phyloP scores from a whole-genome alignment of 53 echinoderm and acorn worm genomes.

The Zoroaster sp. region DNA sequence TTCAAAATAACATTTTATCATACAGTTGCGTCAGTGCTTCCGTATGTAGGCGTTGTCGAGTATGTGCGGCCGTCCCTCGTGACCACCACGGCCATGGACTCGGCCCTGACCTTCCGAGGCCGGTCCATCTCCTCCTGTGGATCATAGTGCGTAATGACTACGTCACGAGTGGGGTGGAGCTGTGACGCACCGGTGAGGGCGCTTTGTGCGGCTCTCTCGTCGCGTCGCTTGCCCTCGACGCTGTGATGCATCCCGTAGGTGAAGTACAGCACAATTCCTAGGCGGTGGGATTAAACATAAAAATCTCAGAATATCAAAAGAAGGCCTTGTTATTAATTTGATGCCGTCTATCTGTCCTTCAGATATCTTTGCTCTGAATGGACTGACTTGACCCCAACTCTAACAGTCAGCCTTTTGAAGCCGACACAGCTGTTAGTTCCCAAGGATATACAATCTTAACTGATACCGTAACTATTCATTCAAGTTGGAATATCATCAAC shows the following conservation, averaged over 20 bases:
- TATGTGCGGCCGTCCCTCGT: constrained; percentile 51
- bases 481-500: too few relatives aligned
- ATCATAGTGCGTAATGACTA: constrained; percentile 20
- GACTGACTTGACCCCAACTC: not conserved
- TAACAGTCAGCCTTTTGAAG: not conserved
- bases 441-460: not conserved
- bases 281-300: not conserved
- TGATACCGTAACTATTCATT: too few relatives aligned
- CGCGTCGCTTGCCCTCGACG: constrained; percentile 38
- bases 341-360: too few relatives aligned
- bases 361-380: not conserved
- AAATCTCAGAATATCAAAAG: too few relatives aligned
- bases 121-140: not conserved
- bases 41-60: constrained; percentile 43
- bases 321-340: too few relatives aligned
- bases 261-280: constrained; percentile 48
- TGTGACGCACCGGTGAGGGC: constrained; percentile 1
- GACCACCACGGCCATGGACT: constrained; percentile 52
- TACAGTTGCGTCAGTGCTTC: constrained; percentile 23
- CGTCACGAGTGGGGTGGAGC: constrained; percentile 5
- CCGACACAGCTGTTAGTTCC: constrained; percentile 8
- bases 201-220: not conserved
- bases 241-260: constrained; percentile 56
- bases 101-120: constrained; percentile 3
- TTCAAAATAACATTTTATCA: too few relatives aligned